These are phyloP conservation scores for Bovichtus diacanthus DNA, from an alignment of 2,797 vertebrate species.

Conservation along the genomic window DNA sequence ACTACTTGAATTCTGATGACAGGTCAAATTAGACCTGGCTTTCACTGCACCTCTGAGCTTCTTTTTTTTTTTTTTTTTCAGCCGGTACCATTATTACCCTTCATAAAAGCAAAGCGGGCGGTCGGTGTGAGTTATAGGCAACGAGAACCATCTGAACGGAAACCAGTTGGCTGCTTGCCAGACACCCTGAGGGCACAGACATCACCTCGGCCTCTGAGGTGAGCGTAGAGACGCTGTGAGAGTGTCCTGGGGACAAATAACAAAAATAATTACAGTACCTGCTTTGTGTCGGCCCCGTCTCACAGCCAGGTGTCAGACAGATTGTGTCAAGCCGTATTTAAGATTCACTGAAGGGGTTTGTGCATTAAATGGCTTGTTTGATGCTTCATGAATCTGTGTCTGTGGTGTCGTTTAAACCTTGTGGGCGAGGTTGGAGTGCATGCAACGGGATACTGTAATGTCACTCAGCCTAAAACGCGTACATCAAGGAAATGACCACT, in stretches of 20 bases:
- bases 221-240: constrained; percentile 3
- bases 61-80: constrained; percentile 4
- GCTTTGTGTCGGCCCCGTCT: constrained; percentile 20
- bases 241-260: constrained; percentile 47
- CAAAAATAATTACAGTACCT: constrained; percentile 49
- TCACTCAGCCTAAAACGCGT: constrained; percentile 32
- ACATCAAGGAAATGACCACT: constrained; percentile 52
- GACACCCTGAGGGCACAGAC: constrained; percentile 50
- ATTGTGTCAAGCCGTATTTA: constrained; percentile 28
- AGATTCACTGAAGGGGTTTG: neutral
- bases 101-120: constrained; percentile 43
- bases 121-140: constrained; percentile 31
- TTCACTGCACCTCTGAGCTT: constrained; percentile 29
- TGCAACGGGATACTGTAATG: constrained; percentile 36
- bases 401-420: constrained; percentile 3
- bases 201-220: constrained; percentile 47
- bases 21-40: constrained; percentile 44
- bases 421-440: neutral
- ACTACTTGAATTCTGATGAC: constrained; percentile 44
- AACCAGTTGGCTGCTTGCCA: constrained; percentile 43
- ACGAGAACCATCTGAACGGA: constrained; percentile 45
- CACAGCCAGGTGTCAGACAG: constrained; percentile 43
- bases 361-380: neutral
- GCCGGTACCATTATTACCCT: constrained; percentile 31
- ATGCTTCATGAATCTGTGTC: constrained; percentile 1